Conservation (phyloP, 2,888 invertebrate species). For the Kuschelorhynchus macadamiae region DNA sequence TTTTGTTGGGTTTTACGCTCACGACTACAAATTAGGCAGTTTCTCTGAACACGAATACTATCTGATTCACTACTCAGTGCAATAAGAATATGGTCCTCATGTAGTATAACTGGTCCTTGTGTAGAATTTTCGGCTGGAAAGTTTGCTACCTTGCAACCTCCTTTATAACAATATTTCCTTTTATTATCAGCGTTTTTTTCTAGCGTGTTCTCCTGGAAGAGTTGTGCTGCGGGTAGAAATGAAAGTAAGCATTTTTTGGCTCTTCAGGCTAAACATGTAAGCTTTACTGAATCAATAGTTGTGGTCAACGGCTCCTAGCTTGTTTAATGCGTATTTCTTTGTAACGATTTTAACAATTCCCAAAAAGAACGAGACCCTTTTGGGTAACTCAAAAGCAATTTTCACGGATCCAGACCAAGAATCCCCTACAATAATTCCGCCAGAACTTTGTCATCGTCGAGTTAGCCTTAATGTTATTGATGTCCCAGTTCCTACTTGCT, state of each 20-base stretch:
- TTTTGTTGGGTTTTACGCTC: constrained; percentile 11
- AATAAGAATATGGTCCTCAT: constrained; percentile 43
- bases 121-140: constrained; percentile 26
- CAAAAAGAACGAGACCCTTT: constrained; percentile 12
- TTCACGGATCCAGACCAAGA: constrained; percentile 22
- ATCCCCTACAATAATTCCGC: too few relatives aligned
- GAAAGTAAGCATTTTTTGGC: neutral
- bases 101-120: constrained; percentile 3
- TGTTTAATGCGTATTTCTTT: too few relatives aligned
- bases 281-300: neutral
- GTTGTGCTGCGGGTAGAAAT: constrained; percentile 16
- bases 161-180: constrained; percentile 13
- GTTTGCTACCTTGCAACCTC: constrained; percentile 24
- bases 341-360: constrained; percentile 12
- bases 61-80: constrained; percentile 9
- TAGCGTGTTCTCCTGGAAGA: constrained; percentile 14
- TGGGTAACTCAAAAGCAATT: constrained; percentile 2
- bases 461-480: constrained; percentile 50
- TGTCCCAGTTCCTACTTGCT: constrained; percentile 47
- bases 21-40: constrained; percentile 17
- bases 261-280: constrained; percentile 2
- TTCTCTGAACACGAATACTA: constrained; percentile 7
- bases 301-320: constrained; percentile 10
- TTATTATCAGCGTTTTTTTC: constrained; percentile 13
- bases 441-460: constrained; percentile 3